These are phyloP conservation scores for Fistularia tabacaria DNA, from an alignment of 2,797 vertebrate species.

Conservation along the genomic window DNA sequence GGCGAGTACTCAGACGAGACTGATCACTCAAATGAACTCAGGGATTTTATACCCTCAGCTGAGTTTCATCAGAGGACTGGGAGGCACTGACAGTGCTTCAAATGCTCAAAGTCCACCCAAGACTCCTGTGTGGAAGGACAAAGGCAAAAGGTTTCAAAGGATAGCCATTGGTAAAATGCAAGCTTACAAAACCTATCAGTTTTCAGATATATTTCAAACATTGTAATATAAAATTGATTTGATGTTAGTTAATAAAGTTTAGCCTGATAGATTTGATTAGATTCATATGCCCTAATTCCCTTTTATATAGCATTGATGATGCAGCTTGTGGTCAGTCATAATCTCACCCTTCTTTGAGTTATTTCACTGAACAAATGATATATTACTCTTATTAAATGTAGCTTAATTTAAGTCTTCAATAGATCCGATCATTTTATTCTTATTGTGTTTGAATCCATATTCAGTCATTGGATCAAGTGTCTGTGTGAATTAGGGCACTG, in stretches of 20 bases:
- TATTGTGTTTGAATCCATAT: conserved; percentile 1
- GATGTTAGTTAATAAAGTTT: too few species aligned
- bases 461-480: conserved; percentile 2
- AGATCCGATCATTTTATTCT: too few species aligned
- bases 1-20: conserved; percentile 69
- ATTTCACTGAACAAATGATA: too few species aligned
- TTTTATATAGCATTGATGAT: too few species aligned
- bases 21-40: conserved; percentile 29
- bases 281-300: too few species aligned
- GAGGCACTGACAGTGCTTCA: conserved; percentile 37
- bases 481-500: conserved; percentile 29
- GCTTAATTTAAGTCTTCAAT: too few species aligned
- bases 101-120: conserved; percentile 73
- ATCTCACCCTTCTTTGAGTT: too few species aligned
- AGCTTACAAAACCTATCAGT: conserved; percentile 23
- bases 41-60: conserved; percentile 66
- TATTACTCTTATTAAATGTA: not conserved
- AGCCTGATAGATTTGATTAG: too few species aligned
- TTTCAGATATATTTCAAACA: not conserved
- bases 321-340: too few species aligned
- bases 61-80: conserved; percentile 24
- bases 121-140: conserved; percentile 72
- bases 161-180: conserved; percentile 15
- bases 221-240: too few species aligned
- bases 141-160: conserved; percentile 67